Evolutionary conservation across 2,797 vertebrate genomes (phyloP).

Genomic region (Sebastes dallii): DNA sequence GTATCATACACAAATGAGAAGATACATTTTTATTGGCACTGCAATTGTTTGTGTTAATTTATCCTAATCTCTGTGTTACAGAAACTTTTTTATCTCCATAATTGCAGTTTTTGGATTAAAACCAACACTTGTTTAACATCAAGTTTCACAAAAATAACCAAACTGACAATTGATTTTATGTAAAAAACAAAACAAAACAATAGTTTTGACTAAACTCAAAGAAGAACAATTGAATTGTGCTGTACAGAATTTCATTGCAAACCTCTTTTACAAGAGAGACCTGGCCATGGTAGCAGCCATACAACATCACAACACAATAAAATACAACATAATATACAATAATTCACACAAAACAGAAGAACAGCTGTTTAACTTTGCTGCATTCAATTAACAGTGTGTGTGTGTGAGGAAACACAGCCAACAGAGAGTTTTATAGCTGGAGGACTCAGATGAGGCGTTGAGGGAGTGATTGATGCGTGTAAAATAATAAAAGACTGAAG

Average conservation of each 20-base stretch:
- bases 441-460: not conserved
- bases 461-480: not conserved
- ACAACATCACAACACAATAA: not conserved
- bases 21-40: not conserved
- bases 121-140: not conserved
- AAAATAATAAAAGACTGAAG: not conserved
- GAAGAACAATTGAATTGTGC: not conserved
- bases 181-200: not conserved
- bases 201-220: not conserved
- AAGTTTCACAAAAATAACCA: not conserved
- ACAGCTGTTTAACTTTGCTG: not conserved
- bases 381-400: not conserved
- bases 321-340: too few relatives aligned
- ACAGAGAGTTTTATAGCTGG: not conserved
- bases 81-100: not conserved
- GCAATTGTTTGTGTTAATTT: not conserved
- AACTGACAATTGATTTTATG: not conserved
- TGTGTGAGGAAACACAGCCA: constrained; percentile 1
- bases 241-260: not conserved
- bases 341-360: too few relatives aligned
- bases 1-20: too few relatives aligned
- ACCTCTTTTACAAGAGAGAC: too few relatives aligned
- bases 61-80: not conserved
- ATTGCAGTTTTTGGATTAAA: not conserved
- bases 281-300: too few relatives aligned